phyloP scores from a whole-genome alignment of 2,113 vertebrate genomes.

The Lates calcarifer region DNA sequence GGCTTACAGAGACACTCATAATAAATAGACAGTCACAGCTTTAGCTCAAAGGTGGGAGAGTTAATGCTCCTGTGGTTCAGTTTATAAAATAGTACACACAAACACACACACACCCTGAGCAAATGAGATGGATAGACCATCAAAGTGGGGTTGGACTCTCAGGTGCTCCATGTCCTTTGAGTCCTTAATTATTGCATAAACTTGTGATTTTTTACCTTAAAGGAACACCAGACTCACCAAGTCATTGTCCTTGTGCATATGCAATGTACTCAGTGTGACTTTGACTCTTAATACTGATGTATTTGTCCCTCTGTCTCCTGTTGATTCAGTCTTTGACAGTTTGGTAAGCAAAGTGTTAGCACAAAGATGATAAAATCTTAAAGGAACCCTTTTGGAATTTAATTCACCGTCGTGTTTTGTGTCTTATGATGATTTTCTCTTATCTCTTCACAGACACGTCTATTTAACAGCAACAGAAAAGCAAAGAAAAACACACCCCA shows the following conservation, averaged over 20 bases:
- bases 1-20: background rate
- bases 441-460: slow-evolving; percentile 1
- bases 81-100: slow-evolving; percentile 10
- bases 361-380: slow-evolving; percentile 39
- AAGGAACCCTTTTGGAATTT: slow-evolving; percentile 26
- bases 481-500: background rate
- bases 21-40: slow-evolving; percentile 37
- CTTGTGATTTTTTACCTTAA: slow-evolving; percentile 38
- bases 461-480: slow-evolving; percentile 13
- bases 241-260: slow-evolving; percentile 41
- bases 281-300: slow-evolving; percentile 38
- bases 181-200: slow-evolving; percentile 58
- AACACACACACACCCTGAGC: slow-evolving; percentile 19
- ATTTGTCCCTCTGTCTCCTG: slow-evolving; percentile 29
- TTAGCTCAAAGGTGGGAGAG: slow-evolving; percentile 42
- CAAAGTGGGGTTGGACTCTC: slow-evolving; percentile 42
- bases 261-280: slow-evolving; percentile 26
- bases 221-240: slow-evolving; percentile 32
- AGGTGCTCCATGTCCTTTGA: slow-evolving; percentile 48
- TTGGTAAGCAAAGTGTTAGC: slow-evolving; percentile 22
- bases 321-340: slow-evolving; percentile 26
- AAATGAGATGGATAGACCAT: slow-evolving; percentile 35
- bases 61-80: background rate
- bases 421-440: slow-evolving; percentile 23
- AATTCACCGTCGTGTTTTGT: background rate